These are phyloP conservation scores for Coelogynopora nodosa DNA, from an alignment of 2,888 invertebrate genomes.

Conservation along the genomic window DNA sequence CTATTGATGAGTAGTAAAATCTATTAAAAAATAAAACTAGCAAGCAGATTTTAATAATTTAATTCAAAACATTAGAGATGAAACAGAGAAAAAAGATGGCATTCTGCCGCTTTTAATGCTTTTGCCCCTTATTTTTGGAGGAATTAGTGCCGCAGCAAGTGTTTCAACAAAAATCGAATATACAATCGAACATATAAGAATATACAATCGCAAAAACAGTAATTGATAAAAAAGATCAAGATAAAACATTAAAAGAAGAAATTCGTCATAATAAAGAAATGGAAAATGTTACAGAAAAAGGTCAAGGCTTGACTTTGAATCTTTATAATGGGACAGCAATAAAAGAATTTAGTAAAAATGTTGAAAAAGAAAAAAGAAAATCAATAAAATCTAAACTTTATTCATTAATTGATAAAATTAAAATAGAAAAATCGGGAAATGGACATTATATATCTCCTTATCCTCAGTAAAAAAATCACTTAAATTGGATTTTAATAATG, in stretches of 20 bases:
- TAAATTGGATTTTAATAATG: not conserved
- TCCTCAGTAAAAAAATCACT: not conserved
- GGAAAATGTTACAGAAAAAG: not conserved
- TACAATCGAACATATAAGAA: no score
- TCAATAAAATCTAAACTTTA: not conserved
- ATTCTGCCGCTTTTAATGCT: not conserved
- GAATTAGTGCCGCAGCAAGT: not conserved
- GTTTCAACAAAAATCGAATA: no score
- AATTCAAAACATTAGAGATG: not conserved
- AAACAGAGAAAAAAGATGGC: not conserved
- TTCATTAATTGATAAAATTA: not conserved
- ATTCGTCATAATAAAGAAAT: not conserved
- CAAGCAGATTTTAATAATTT: not conserved
- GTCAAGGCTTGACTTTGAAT: not conserved
- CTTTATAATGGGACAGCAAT: not conserved
- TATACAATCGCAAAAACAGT: not conserved
- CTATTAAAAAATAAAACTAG: not conserved
- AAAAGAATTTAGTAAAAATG: not conserved
- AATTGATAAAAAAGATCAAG: not conserved
- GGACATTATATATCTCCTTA: not conserved
- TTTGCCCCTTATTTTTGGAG: not conserved
- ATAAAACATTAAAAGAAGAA: not conserved
- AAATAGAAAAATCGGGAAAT: not conserved
- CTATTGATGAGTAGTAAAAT: no score
- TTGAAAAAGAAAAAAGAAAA: not conserved